Percentiles rank a stretch among this genome's conserved stretches.
phyloP scores from a whole-genome alignment of 2,113 vertebrate genomes.

The Sebastes fasciatus region DNA sequence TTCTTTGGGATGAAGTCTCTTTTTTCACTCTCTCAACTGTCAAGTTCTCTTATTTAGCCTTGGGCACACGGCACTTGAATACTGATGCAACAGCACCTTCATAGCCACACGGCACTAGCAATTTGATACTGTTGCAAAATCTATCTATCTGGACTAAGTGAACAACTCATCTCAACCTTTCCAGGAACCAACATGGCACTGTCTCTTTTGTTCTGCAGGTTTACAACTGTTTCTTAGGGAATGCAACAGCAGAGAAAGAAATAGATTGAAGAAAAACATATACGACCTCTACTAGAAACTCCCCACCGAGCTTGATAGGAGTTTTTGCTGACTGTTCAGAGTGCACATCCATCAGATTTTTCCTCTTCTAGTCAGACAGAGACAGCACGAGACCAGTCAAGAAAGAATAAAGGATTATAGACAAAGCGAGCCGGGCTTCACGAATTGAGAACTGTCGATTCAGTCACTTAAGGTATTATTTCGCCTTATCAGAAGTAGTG shows the following conservation, averaged over 20 bases:
- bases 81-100: constrained; percentile 9
- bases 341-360: constrained; percentile 20
- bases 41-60: constrained; percentile 9
- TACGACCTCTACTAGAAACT: constrained; percentile 36
- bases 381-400: neutral
- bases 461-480: constrained; percentile 53
- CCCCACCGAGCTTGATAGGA: neutral
- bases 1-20: neutral
- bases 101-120: neutral
- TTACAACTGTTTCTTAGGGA: neutral
- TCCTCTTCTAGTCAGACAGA: constrained; percentile 30
- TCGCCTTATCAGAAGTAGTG: constrained; percentile 28
- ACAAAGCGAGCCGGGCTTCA: constrained; percentile 35
- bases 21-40: neutral
- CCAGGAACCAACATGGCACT: constrained; percentile 3
- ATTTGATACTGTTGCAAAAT: constrained; percentile 11
- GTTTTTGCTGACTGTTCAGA: constrained; percentile 55
- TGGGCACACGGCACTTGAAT: neutral
- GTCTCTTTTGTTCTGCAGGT: neutral
- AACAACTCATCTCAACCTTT: constrained; percentile 12
- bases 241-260: constrained; percentile 22
- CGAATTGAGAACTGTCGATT: constrained; percentile 46
- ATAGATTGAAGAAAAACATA: constrained; percentile 22
- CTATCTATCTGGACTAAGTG: constrained; percentile 16
- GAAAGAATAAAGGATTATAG: constrained; percentile 51